A percentile compares a stretch with the other conserved stretches of the same genome.
Evolutionary conservation across 2,113 vertebrate species (phyloP).

Genomic region (Meles meles): DNA sequence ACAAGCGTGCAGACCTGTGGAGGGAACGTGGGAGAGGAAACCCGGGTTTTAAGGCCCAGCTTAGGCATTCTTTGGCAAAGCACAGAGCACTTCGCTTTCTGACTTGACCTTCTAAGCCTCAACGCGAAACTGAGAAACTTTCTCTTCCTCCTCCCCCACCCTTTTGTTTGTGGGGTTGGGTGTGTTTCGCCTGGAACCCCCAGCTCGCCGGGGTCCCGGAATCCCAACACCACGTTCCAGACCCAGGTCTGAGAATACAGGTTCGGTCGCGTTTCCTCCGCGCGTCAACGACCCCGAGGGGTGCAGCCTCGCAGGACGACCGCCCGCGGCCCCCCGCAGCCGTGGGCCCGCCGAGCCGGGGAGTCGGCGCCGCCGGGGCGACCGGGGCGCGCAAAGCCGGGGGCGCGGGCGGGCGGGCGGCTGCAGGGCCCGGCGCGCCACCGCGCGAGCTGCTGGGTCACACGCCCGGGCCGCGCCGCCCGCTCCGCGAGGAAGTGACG

Average conservation of each 20-base stretch:
- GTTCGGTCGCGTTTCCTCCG: not conserved
- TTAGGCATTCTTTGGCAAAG: slow-evolving; percentile 22
- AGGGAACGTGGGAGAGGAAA: not conserved
- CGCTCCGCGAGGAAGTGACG: slow-evolving; percentile 85
- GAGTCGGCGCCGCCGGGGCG: not conserved
- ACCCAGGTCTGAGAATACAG: not conserved
- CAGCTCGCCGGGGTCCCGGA: not conserved
- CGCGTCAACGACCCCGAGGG: too few relatives aligned
- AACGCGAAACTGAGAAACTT: not conserved
- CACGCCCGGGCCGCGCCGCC: slow-evolving; percentile 69
- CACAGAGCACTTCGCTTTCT: not conserved
- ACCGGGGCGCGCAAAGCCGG: not conserved
- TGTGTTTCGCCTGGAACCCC: not conserved
- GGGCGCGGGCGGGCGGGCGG: not conserved
- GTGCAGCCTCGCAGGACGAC: not conserved
- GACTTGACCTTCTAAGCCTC: not conserved
- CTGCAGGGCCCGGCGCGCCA: slow-evolving; percentile 52
- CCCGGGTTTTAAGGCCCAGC: not conserved
- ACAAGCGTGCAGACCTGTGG: not conserved
- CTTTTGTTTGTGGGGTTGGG: not conserved
- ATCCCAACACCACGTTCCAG: not conserved
- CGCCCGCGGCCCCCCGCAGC: not conserved
- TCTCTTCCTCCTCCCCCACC: not conserved
- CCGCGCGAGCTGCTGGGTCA: slow-evolving; percentile 74
- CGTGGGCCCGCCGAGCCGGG: not conserved